Evolutionary conservation across 1,140 invertebrate species (phyloP).

Genomic region (Drosophila repletoides): DNA sequence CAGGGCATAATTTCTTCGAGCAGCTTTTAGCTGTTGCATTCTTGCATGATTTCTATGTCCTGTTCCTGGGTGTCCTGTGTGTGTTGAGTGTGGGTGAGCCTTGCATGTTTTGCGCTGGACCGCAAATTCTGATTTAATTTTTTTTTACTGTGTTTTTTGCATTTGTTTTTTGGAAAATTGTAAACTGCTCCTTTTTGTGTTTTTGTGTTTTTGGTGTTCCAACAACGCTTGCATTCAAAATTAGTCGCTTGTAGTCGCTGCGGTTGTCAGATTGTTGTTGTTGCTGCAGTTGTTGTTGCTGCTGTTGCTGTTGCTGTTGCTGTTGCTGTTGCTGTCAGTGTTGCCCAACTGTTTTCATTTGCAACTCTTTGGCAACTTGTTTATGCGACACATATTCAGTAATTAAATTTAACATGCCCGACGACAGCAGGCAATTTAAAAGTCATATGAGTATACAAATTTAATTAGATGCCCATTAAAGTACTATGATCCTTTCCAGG

Average conservation of each 20-base stretch:
- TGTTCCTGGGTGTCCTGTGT: constrained; percentile 10
- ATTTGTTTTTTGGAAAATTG: constrained; percentile 37
- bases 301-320: constrained; percentile 24
- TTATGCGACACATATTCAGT: constrained; percentile 38
- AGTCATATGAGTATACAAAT: constrained; percentile 27
- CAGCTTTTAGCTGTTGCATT: not conserved
- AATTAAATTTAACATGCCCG: constrained; percentile 51
- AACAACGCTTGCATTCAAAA: constrained; percentile 67
- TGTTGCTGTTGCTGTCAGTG: too few species aligned
- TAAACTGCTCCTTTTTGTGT: constrained; percentile 54
- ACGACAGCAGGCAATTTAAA: constrained; percentile 38
- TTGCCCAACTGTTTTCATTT: constrained; percentile 43
- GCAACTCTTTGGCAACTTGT: constrained; percentile 53
- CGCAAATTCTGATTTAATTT: constrained; percentile 68
- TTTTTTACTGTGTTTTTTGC: constrained; percentile 9
- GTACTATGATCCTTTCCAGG: not conserved
- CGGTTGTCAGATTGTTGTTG: constrained; percentile 57
- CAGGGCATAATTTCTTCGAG: constrained; percentile 2
- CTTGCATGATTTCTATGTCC: constrained; percentile 24
- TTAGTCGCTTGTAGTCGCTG: constrained; percentile 72
- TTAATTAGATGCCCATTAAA: constrained; percentile 42
- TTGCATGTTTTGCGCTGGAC: constrained; percentile 54
- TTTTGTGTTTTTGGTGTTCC: constrained; percentile 14
- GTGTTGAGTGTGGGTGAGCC: constrained; percentile 19
- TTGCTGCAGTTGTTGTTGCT: constrained; percentile 17